Evolutionary conservation across 2,113 vertebrate species (phyloP).

Genomic region (Furnarius figulus): DNA sequence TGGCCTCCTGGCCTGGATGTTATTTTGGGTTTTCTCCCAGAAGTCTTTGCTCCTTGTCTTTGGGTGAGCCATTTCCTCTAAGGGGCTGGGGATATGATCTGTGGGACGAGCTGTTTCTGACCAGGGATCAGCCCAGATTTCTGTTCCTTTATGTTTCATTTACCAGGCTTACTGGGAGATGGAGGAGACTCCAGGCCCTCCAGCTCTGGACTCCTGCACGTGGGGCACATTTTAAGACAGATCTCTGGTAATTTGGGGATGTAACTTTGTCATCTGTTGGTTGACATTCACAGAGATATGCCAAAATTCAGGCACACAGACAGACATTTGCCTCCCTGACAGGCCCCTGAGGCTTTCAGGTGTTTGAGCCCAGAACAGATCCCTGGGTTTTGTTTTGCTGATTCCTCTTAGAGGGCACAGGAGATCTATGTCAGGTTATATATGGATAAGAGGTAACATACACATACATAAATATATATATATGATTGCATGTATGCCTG

Average conservation of each 20-base stretch:
- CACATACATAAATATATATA: no score
- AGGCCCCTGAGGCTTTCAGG: not conserved
- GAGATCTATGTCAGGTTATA: not conserved
- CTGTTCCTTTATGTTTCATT: not conserved
- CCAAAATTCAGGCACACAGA: not conserved
- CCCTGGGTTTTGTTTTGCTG: not conserved
- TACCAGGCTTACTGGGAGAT: not conserved
- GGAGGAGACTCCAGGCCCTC: not conserved
- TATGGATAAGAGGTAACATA: not conserved
- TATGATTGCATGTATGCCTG: not conserved
- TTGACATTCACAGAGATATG: not conserved
- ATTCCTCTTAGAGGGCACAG: not conserved
- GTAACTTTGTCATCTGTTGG: not conserved
- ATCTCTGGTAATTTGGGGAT: not conserved
- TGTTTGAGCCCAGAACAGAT: not conserved
- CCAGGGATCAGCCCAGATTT: not conserved
- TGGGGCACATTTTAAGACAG: not conserved
- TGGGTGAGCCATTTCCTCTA: not conserved
- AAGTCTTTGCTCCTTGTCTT: not conserved
- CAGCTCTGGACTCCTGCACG: not conserved
- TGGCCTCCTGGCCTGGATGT: not conserved
- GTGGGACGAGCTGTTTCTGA: not conserved
- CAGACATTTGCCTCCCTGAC: not conserved
- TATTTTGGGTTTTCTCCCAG: not conserved
- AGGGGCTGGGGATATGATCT: not conserved